These are phyloP conservation scores for Spea hammondii DNA, from an alignment of 2,797 vertebrate genomes.

Conservation along the genomic window DNA sequence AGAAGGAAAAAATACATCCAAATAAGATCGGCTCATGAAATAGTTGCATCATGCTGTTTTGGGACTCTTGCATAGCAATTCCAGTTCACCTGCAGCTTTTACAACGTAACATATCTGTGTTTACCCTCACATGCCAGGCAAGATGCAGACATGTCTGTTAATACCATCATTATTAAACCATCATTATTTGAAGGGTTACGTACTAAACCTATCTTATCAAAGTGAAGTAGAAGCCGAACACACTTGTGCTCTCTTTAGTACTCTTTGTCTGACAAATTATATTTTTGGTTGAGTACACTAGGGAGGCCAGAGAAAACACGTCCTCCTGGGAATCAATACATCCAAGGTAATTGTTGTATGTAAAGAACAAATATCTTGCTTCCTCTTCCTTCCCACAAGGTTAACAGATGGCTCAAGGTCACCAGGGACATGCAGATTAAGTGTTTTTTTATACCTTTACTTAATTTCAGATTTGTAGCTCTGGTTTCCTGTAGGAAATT, in stretches of 20 bases:
- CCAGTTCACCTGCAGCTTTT: slow-evolving; percentile 21
- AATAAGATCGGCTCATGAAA: slow-evolving; percentile 15
- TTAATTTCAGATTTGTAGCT: slow-evolving; percentile 51
- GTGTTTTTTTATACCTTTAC: slow-evolving; percentile 51
- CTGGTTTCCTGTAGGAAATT: slow-evolving; percentile 52
- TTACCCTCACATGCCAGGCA: neutral
- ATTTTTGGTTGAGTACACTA: slow-evolving; percentile 33
- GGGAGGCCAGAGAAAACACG: slow-evolving; percentile 29
- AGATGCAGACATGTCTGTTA: too few species aligned
- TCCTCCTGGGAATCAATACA: slow-evolving; percentile 39
- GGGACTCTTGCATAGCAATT: slow-evolving; percentile 29
- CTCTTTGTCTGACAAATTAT: slow-evolving; percentile 26
- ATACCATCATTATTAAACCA: neutral
- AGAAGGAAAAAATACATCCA: too few species aligned
- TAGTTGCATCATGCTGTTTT: slow-evolving; percentile 43
- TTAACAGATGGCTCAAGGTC: slow-evolving; percentile 52
- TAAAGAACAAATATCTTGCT: slow-evolving; percentile 51
- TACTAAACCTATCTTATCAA: neutral
- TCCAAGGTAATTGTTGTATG: slow-evolving; percentile 51
- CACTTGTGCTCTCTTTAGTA: slow-evolving; percentile 14
- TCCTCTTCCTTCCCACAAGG: slow-evolving; percentile 49
- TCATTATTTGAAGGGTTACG: neutral
- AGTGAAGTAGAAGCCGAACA: neutral
- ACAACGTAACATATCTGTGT: neutral
- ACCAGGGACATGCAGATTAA: slow-evolving; percentile 48